phyloP scores from a whole-genome alignment of 2,797 vertebrate genomes.

The Poecilia velifera region DNA sequence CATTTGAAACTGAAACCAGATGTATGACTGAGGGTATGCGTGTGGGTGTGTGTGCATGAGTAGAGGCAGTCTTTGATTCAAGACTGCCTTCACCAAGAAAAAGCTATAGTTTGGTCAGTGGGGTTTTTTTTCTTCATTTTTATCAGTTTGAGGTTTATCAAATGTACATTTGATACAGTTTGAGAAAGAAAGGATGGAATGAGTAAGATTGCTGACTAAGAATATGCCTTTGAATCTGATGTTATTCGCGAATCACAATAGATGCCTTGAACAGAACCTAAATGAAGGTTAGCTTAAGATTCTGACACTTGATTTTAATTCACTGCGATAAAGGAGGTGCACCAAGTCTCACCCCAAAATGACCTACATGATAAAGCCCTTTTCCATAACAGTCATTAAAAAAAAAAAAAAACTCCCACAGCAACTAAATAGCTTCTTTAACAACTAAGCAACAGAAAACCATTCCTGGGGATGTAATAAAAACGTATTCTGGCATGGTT shows the following conservation, averaged over 20 bases:
- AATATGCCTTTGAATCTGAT: conserved; percentile 49
- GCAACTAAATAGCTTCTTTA: conserved; percentile 23
- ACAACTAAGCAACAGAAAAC: conserved; percentile 43
- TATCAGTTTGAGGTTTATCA: conserved; percentile 57
- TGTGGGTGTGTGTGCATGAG: background rate
- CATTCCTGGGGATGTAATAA: conserved; percentile 51
- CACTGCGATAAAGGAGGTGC: conserved; percentile 48
- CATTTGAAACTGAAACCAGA: conserved; percentile 81
- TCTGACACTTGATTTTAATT: conserved; percentile 65
- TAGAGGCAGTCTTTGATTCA: conserved; percentile 36
- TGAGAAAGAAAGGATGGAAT: conserved; percentile 60
- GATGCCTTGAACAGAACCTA: conserved; percentile 27
- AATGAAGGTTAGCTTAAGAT: conserved; percentile 38
- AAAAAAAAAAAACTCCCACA: conserved; percentile 20
- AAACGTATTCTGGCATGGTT: conserved; percentile 55
- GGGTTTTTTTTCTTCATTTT: conserved; percentile 28
- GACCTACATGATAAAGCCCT: conserved; percentile 35
- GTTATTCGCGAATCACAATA: conserved; percentile 28
- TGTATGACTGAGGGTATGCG: conserved; percentile 54
- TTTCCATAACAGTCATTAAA: conserved; percentile 33
- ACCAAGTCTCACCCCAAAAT: conserved; percentile 46
- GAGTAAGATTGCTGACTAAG: conserved; percentile 47
- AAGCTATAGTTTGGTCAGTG: conserved; percentile 42
- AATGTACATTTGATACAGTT: conserved; percentile 66
- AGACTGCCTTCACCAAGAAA: conserved; percentile 27